A percentile compares a stretch with the other conserved stretches of the same genome.
Evolutionary conservation across 2,113 vertebrate species (phyloP).

Genomic region (Choloepus hoffmanni): DNA sequence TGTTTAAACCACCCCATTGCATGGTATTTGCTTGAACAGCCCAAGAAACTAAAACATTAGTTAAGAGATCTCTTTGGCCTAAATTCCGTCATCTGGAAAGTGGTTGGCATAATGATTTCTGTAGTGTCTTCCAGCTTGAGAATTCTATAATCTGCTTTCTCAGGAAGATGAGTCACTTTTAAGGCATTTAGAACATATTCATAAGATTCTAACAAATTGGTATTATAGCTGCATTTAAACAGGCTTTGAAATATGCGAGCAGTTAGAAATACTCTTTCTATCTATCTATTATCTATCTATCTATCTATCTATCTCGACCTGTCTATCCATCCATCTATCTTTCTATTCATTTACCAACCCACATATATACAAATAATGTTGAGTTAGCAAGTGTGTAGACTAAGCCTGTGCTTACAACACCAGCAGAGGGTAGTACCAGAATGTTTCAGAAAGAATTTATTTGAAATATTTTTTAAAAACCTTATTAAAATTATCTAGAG

Average conservation of each 20-base stretch:
- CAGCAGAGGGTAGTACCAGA: neutral
- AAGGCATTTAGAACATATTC: neutral
- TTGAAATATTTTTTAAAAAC: neutral
- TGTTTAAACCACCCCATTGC: too few species aligned
- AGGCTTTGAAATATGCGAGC: neutral
- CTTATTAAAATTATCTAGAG: neutral
- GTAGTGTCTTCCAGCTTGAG: neutral
- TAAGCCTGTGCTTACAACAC: neutral
- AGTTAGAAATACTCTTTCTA: neutral
- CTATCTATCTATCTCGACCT: neutral
- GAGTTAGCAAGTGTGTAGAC: neutral
- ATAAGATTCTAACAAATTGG: neutral
- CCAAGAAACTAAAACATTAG: neutral
- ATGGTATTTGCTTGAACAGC: too few species aligned
- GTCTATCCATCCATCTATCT: neutral
- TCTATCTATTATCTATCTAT: neutral
- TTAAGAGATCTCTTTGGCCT: neutral
- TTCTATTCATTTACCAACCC: neutral
- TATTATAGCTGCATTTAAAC: neutral
- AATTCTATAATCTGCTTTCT: neutral
- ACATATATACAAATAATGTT: neutral
- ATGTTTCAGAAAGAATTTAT: neutral
- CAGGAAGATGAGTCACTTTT: neutral
- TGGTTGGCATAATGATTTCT: neutral
- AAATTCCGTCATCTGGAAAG: neutral